Conservation (phyloP, 2,113 vertebrate species). For the Oncorhynchus masou region DNA sequence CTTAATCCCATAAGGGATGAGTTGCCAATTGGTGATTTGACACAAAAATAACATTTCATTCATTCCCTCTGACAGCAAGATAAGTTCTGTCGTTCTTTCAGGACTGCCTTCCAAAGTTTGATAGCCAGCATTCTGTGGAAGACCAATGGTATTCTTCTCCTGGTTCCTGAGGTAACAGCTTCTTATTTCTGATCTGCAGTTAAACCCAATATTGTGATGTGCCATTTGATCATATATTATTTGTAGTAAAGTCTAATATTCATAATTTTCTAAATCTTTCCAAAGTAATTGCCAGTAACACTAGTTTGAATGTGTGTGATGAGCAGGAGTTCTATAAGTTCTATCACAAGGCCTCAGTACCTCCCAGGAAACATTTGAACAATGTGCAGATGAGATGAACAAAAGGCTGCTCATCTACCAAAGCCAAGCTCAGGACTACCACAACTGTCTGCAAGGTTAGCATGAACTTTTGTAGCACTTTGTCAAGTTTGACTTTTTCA, state of each 20-base stretch:
- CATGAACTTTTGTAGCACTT: background rate
- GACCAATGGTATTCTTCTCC: slow-evolving; percentile 65
- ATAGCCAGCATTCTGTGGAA: slow-evolving; percentile 73
- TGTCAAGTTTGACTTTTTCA: background rate
- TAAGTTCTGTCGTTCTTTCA: slow-evolving; percentile 50
- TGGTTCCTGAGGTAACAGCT: slow-evolving; percentile 69
- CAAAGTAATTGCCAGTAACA: background rate
- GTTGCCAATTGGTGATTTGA: too few species aligned
- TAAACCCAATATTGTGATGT: too few species aligned
- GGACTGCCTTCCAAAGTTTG: slow-evolving; percentile 71
- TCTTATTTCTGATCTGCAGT: too few species aligned
- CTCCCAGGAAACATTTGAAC: slow-evolving; percentile 75
- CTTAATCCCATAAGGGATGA: too few species aligned
- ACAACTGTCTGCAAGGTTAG: slow-evolving; percentile 75
- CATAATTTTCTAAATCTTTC: background rate
- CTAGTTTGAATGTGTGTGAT: background rate
- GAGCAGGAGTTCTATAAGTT: slow-evolving; percentile 77
- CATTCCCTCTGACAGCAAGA: background rate
- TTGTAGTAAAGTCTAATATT: background rate
- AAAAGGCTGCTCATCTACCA: slow-evolving; percentile 72
- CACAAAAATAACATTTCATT: too few species aligned
- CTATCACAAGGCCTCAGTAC: slow-evolving; percentile 57
- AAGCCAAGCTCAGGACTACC: slow-evolving; percentile 67
- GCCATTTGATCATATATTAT: background rate
- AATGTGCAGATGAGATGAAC: slow-evolving; percentile 63